Evolutionary conservation across 2,888 invertebrate genomes (phyloP), one percentile per base, ranked within the genome.

Genomic region (Junonia oenone): DNA sequence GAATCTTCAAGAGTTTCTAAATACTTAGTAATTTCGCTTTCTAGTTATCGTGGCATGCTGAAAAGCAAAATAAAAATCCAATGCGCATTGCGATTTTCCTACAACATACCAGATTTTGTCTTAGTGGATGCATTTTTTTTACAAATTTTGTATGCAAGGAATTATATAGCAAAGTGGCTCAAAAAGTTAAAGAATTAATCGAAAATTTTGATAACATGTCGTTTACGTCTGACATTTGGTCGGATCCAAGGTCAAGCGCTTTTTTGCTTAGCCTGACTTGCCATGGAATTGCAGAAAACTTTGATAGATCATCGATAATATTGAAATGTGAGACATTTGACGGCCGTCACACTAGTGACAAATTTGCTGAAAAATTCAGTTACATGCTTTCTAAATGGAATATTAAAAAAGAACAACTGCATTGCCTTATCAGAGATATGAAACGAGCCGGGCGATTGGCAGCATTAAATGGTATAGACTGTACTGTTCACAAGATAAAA

Each of bases 21-120:
- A n/a, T n/a, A n/a, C n/a, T n/a, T n/a, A n/a, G n/a, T n/a, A n/a
- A n/a, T n/a, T n/a, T n/a, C n/a, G n/a, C n/a, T n/a, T n/a, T n/a
- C n/a, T n/a, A n/a, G n/a, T n/a, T n/a, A n/a, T n/a, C n/a, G n/a
- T n/a, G n/a, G n/a, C n/a, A 61, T 61, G 66, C 67, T 68, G 65
- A 67, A 68, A 68, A 65, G 56, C 63, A 70, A 68, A 68, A 66
- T 51, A 66, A 68, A 65, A 68, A 64, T 43, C 67, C 68, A n/a
- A n/a, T n/a, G n/a, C n/a, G n/a, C n/a, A n/a, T n/a, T n/a, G n/a
- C n/a, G n/a, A n/a, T n/a, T n/a, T n/a, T n/a, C n/a, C n/a, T n/a
- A n/a, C n/a, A n/a, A n/a, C n/a, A n/a, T n/a, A n/a, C n/a, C n/a
- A n/a, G n/a, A n/a, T n/a, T n/a, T n/a, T n/a, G n/a, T 13, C 13